phyloP scores from a whole-genome alignment of 2,797 vertebrate species.

The Ptychobarbus kaznakovi region DNA sequence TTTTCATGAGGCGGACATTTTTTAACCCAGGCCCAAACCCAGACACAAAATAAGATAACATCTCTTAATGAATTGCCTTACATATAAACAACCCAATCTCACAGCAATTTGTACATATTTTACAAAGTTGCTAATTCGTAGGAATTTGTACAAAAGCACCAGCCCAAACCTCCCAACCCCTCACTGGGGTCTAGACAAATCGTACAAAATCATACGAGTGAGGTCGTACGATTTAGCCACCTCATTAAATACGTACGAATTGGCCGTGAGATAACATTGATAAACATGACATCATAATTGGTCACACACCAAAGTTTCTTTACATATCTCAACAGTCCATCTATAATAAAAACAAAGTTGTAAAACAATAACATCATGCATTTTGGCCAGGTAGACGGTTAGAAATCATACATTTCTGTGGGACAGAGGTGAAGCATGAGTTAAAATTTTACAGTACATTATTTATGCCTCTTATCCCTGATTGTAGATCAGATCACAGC shows the following conservation, averaged over 20 bases:
- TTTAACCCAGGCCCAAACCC: constrained; percentile 14
- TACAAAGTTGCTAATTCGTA: not conserved
- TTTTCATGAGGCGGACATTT: constrained; percentile 1
- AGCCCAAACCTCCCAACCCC: not conserved
- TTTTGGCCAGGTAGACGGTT: not conserved
- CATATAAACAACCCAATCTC: not conserved
- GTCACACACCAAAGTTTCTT: not conserved
- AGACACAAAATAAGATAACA: constrained; percentile 16
- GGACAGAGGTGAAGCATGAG: constrained; percentile 1
- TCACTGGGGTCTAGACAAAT: not conserved
- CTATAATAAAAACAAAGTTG: constrained; percentile 26
- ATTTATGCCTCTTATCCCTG: not conserved
- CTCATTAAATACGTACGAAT: not conserved
- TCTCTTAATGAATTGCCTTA: not conserved
- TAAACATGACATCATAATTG: not conserved
- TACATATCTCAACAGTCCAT: constrained; percentile 4
- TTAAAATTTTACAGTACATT: not conserved
- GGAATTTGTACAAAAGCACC: not conserved
- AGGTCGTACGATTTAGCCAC: not conserved
- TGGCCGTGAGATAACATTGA: not conserved
- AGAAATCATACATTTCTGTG: constrained; percentile 11
- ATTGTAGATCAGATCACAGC: not conserved
- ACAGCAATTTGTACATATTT: not conserved
- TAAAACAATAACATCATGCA: constrained; percentile 46
- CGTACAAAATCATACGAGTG: too few relatives aligned